phyloP scores from a whole-genome alignment of 92 coral and sea anemone species.

The Blastomussa wellsi region DNA sequence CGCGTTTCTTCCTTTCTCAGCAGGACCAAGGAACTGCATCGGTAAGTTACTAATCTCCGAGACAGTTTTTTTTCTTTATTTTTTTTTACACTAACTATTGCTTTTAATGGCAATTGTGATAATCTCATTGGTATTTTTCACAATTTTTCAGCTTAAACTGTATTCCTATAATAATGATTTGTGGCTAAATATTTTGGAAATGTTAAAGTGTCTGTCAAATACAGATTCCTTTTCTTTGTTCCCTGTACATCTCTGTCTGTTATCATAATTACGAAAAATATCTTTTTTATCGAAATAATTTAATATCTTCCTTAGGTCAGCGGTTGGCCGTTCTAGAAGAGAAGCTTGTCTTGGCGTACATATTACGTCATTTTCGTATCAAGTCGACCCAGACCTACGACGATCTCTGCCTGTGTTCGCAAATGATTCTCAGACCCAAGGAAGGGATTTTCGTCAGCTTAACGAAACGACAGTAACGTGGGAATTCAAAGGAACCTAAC shows the following conservation, averaged over 20 bases:
- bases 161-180: too few relatives aligned
- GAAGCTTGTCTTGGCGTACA: constrained; percentile 64
- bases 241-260: too few relatives aligned
- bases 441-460: constrained; percentile 57
- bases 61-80: too few relatives aligned
- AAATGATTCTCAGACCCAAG: constrained; percentile 68
- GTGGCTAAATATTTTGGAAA: too few relatives aligned
- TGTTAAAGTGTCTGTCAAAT: too few relatives aligned
- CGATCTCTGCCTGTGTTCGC: constrained; percentile 58
- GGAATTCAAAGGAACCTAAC: background rate
- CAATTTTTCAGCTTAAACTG: too few relatives aligned
- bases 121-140: too few relatives aligned
- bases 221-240: too few relatives aligned
- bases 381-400: constrained; percentile 66
- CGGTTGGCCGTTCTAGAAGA: constrained; percentile 82
- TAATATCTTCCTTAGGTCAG: constrained; percentile 64
- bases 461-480: background rate
- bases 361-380: constrained; percentile 67
- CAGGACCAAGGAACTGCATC: constrained; percentile 92
- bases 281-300: too few relatives aligned
- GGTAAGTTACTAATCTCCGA: constrained; percentile 30
- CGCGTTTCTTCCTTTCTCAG: constrained; percentile 89
- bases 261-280: too few relatives aligned
- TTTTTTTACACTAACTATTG: too few relatives aligned
- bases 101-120: too few relatives aligned